Evolutionary conservation across 2,888 invertebrate genomes (phyloP).

Genomic region (Lypha dubia): DNA sequence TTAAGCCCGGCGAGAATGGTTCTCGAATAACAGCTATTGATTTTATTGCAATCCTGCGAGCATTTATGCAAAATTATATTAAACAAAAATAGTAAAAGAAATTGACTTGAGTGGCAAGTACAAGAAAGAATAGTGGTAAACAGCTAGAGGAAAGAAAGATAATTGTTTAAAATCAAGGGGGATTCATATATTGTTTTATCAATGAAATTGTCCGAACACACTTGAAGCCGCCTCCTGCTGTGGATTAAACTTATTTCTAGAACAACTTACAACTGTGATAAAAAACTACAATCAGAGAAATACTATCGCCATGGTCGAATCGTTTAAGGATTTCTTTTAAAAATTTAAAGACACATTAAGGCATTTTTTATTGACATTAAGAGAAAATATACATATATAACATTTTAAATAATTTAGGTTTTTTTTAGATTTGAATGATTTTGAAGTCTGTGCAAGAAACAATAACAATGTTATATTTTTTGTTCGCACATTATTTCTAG

Average conservation of each 20-base stretch:
- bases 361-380: too few species aligned
- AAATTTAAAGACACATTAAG: too few species aligned
- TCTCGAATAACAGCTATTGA: constrained; percentile 21
- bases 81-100: not conserved
- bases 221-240: not conserved
- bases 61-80: constrained; percentile 19
- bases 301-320: too few species aligned
- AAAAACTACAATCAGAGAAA: not conserved
- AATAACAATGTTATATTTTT: too few species aligned
- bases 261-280: not conserved
- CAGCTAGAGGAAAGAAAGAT: not conserved
- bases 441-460: too few species aligned
- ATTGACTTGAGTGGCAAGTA: constrained; percentile 12
- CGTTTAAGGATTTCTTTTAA: too few species aligned
- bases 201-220: constrained; percentile 3
- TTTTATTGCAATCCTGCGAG: constrained; percentile 47
- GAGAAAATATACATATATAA: too few species aligned
- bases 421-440: too few species aligned
- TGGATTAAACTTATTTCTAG: not conserved
- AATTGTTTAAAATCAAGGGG: not conserved
- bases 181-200: not conserved
- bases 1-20: constrained; percentile 3
- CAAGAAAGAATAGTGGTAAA: not conserved
- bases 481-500: too few species aligned
- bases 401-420: too few species aligned